phyloP scores from a whole-genome alignment of 2,113 vertebrate genomes.

The Dromiciops gliroides region DNA sequence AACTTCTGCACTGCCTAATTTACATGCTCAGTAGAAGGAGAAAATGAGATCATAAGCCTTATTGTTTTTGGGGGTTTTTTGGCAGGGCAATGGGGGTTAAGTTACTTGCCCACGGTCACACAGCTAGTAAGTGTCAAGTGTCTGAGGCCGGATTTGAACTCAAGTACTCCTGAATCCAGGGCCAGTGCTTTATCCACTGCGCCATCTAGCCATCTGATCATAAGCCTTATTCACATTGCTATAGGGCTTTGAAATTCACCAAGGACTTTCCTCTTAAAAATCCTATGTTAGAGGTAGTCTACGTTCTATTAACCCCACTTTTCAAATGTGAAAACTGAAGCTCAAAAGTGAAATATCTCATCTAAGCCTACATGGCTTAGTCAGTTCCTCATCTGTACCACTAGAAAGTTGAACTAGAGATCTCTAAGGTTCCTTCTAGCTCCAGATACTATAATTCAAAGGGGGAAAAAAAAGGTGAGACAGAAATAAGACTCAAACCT shows the following conservation, averaged over 20 bases:
- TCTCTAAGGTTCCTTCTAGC: not conserved
- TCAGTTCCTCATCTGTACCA: not conserved
- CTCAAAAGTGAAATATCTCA: not conserved
- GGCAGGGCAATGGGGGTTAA: no score
- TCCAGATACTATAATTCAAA: not conserved
- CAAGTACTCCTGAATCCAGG: no score
- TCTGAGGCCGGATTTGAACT: no score
- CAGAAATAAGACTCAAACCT: not conserved
- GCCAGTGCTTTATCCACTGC: no score
- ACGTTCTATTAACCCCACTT: not conserved
- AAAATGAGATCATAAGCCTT: no score
- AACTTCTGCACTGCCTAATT: not conserved
- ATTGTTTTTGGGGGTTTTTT: no score
- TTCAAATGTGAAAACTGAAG: not conserved
- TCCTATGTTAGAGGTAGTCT: not conserved
- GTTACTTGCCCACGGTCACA: no score
- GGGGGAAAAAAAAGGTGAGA: not conserved
- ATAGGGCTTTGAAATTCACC: not conserved
- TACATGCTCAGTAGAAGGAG: not conserved
- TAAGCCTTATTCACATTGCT: not conserved
- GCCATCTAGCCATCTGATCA: no score
- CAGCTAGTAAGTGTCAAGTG: no score
- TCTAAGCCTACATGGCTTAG: not conserved
- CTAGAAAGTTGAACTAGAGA: not conserved
- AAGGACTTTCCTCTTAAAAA: not conserved